These are phyloP conservation scores for Achatina immaculata DNA, from an alignment of 1,140 invertebrate genomes.

Conservation along the genomic window DNA sequence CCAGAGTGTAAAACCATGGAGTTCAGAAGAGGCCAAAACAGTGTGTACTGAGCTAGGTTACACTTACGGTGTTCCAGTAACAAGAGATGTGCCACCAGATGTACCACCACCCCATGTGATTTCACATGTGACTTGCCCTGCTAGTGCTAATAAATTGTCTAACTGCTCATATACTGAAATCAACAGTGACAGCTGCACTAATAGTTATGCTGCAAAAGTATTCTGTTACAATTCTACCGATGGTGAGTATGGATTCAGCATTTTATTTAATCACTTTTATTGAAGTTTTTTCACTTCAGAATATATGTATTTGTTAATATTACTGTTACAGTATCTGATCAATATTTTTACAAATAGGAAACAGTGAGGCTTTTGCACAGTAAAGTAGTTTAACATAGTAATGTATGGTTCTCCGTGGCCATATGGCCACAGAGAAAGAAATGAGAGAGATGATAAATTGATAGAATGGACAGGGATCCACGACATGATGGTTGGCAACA, in stretches of 20 bases:
- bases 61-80: not conserved
- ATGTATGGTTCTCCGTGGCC: no score
- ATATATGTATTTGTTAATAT: no score
- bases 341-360: no score
- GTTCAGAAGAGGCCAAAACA: not conserved
- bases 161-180: not conserved
- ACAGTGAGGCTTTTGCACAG: no score
- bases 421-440: no score
- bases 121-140: not conserved
- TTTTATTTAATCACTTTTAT: no score
- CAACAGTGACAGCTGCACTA: not conserved
- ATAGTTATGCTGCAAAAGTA: not conserved
- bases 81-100: not conserved
- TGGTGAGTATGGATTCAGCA: not conserved
- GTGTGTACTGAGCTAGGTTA: not conserved
- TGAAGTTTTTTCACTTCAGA: no score
- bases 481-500: no score
- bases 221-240: conserved; percentile 8
- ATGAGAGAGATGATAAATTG: no score
- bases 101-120: not conserved
- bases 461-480: no score
- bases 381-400: no score
- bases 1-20: not conserved
- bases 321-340: no score
- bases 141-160: not conserved